phyloP scores from a whole-genome alignment of 2,113 vertebrate species.

The Vulpes ferrilata region DNA sequence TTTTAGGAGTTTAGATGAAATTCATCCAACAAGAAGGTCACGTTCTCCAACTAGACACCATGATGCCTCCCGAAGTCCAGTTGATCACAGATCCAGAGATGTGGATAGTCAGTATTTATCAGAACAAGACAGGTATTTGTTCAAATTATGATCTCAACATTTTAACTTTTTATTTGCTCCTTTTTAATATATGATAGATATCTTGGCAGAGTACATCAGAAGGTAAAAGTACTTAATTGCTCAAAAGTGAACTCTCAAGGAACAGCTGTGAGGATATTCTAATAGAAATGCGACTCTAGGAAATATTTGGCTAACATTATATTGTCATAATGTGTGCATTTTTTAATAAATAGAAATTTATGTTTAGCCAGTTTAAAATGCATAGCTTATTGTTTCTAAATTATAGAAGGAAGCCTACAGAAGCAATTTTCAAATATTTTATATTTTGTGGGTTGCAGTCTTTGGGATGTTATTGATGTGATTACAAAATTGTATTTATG shows the following conservation, averaged over 20 bases:
- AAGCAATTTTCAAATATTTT: slow-evolving; percentile 35
- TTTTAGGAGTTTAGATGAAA: slow-evolving; percentile 98
- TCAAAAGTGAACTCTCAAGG: slow-evolving; percentile 33
- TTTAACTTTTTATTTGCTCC: slow-evolving; percentile 33
- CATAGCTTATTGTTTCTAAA: neutral
- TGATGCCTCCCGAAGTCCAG: slow-evolving; percentile 93
- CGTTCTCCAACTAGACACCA: slow-evolving; percentile 96
- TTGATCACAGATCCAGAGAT: slow-evolving; percentile 92
- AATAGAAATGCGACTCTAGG: neutral
- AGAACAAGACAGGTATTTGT: slow-evolving; percentile 97
- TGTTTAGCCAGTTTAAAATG: neutral
- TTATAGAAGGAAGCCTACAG: neutral
- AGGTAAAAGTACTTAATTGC: neutral
- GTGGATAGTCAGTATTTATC: slow-evolving; percentile 96
- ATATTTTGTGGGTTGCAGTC: neutral
- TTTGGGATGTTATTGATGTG: slow-evolving; percentile 9
- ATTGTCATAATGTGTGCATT: neutral
- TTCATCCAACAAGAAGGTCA: slow-evolving; percentile 96
- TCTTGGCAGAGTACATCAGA: neutral
- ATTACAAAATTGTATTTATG: neutral
- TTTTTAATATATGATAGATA: slow-evolving; percentile 12
- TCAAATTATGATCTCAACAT: slow-evolving; percentile 56
- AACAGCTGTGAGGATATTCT: neutral
- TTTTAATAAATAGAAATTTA: neutral
- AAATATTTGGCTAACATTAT: neutral